These are phyloP conservation scores for Microplitis manilae DNA, from an alignment of 2,888 invertebrate genomes.

Conservation along the genomic window DNA sequence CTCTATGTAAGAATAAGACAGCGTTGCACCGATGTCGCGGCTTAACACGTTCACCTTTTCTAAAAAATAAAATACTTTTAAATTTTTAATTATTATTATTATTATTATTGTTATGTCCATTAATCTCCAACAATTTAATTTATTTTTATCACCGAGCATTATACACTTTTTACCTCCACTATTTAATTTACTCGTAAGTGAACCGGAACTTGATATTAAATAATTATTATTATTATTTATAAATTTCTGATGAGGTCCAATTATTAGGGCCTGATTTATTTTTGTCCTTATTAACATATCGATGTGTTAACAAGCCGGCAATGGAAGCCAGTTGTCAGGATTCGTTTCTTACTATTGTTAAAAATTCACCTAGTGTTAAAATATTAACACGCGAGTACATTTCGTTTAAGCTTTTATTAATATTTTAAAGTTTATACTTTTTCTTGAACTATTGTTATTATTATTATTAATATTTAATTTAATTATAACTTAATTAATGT, in stretches of 20 bases:
- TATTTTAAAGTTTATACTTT: not conserved
- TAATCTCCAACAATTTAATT: no score
- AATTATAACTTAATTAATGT: not conserved
- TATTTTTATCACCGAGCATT: not conserved
- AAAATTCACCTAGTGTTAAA: not conserved
- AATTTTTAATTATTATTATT: not conserved
- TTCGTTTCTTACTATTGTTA: not conserved
- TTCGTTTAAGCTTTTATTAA: not conserved
- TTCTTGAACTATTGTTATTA: not conserved
- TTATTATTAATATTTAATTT: not conserved
- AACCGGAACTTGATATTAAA: not conserved
- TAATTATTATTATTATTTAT: not conserved
- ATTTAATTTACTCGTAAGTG: not conserved
- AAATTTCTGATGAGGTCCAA: not conserved
- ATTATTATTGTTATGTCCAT: not conserved
- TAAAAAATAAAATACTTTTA: not conserved
- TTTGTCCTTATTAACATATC: slow-evolving; percentile 22
- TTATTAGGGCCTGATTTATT: not conserved
- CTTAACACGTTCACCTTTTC: not conserved
- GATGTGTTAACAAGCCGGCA: not conserved
- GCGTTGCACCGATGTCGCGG: slow-evolving; percentile 31
- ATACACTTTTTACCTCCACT: not conserved
- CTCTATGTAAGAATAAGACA: slow-evolving; percentile 17
- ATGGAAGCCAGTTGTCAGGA: not conserved
- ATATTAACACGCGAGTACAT: slow-evolving; percentile 3